Evolutionary conservation across 2,797 vertebrate genomes (phyloP).

Genomic region (Mallotus villosus): DNA sequence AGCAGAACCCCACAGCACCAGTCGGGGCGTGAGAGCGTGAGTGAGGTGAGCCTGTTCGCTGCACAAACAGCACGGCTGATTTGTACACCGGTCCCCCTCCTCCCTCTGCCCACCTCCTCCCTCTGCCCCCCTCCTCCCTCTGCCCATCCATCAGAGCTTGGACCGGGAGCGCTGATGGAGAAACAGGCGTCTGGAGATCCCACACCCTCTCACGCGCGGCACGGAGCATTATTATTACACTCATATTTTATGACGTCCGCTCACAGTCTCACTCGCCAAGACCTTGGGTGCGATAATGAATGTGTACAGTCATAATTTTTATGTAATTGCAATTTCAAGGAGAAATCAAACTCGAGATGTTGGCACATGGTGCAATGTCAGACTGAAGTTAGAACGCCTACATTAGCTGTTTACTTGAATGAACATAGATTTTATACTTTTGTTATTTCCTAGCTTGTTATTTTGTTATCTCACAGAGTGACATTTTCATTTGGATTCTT

Average conservation of each 20-base stretch:
- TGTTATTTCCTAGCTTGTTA: no score
- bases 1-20: not conserved
- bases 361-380: no score
- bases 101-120: not conserved
- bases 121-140: not conserved
- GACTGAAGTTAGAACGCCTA: no score
- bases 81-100: not conserved
- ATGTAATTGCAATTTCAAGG: not conserved
- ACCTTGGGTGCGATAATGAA: not conserved
- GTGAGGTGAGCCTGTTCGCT: no score
- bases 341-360: not conserved
- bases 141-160: not conserved
- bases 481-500: no score
- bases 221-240: not conserved
- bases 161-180: not conserved
- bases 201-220: not conserved
- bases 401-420: no score
- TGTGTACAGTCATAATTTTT: not conserved
- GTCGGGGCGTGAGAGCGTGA: no score
- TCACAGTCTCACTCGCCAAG: not conserved
- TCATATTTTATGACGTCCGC: not conserved
- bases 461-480: no score
- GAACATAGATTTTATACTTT: no score
- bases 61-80: not conserved
- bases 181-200: not conserved